Evolutionary conservation across 2,113 vertebrate genomes (phyloP).

Genomic region (Chaetops frenatus): DNA sequence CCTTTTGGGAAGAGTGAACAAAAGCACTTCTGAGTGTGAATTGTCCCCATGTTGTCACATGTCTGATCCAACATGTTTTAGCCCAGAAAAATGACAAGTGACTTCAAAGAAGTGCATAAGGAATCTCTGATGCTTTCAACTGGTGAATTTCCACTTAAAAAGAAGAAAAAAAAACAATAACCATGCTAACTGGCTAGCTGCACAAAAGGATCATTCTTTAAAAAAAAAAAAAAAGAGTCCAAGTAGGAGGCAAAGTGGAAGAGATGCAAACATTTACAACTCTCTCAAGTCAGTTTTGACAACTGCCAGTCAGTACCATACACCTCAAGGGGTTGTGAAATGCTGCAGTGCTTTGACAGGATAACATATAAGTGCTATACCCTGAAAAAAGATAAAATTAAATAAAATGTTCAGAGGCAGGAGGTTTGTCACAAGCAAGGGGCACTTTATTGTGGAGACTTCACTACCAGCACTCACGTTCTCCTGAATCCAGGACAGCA

Average conservation of each 20-base stretch:
- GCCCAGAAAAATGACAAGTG: neutral
- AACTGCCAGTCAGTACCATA: neutral
- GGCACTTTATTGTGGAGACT: neutral
- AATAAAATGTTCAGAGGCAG: neutral
- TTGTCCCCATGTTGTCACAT: neutral
- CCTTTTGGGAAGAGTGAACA: neutral
- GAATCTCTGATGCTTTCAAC: neutral
- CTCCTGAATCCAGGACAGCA: slow-evolving; percentile 80
- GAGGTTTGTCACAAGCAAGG: neutral
- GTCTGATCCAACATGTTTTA: neutral
- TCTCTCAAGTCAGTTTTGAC: neutral
- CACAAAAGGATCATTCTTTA: neutral
- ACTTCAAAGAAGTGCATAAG: neutral
- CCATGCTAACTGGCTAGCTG: neutral
- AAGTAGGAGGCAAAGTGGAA: neutral
- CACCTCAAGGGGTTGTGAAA: neutral
- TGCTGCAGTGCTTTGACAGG: neutral
- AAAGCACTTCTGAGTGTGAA: neutral
- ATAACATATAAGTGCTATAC: neutral
- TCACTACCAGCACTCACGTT: slow-evolving; percentile 62
- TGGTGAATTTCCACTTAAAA: neutral
- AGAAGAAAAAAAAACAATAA: too few relatives aligned
- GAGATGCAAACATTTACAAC: neutral
- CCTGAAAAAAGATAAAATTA: neutral
- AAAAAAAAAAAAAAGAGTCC: neutral